Percentiles rank a stretch among this genome's conserved stretches.
Evolutionary conservation across 2,888 invertebrate species (phyloP).

Genomic region (Athripsodes cinereus): DNA sequence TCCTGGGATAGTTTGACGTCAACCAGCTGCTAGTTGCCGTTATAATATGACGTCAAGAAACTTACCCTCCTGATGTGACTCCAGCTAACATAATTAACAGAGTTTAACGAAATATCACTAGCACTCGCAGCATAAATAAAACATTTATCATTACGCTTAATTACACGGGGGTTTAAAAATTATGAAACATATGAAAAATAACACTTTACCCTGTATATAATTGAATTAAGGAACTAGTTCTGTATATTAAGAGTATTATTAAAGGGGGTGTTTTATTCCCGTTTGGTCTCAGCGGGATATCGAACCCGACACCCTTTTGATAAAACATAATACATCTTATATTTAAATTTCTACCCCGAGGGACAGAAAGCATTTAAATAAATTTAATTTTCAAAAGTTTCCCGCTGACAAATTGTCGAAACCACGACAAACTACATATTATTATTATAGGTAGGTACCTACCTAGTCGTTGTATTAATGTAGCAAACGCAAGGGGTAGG

Average conservation of each 20-base stretch:
- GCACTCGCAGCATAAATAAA: background rate
- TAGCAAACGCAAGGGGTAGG: constrained; percentile 7
- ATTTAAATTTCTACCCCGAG: constrained; percentile 26
- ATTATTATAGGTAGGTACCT: too few species aligned
- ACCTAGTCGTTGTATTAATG: constrained; percentile 7
- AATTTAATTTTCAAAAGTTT: constrained; percentile 27
- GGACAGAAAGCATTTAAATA: constrained; percentile 26
- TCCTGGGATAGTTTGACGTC: too few species aligned
- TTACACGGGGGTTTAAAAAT: constrained; percentile 1
- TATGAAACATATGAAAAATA: constrained; percentile 8
- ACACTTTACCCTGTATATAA: constrained; percentile 9
- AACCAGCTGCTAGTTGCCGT: too few species aligned
- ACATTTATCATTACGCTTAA: constrained; percentile 1
- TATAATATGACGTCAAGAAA: too few species aligned
- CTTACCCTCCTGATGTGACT: too few species aligned
- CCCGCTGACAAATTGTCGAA: constrained; percentile 28
- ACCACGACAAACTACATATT: constrained; percentile 23
- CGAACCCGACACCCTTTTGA: constrained; percentile 15
- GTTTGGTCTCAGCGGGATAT: constrained; percentile 13
- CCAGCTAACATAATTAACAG: background rate
- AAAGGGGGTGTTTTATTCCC: constrained; percentile 7
- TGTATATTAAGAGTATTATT: too few species aligned
- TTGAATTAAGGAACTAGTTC: constrained; percentile 16
- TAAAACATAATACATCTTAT: constrained; percentile 11
- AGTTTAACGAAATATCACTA: background rate